Conservation (phyloP, 2,113 vertebrate species). For the Neomonachus schauinslandi region DNA sequence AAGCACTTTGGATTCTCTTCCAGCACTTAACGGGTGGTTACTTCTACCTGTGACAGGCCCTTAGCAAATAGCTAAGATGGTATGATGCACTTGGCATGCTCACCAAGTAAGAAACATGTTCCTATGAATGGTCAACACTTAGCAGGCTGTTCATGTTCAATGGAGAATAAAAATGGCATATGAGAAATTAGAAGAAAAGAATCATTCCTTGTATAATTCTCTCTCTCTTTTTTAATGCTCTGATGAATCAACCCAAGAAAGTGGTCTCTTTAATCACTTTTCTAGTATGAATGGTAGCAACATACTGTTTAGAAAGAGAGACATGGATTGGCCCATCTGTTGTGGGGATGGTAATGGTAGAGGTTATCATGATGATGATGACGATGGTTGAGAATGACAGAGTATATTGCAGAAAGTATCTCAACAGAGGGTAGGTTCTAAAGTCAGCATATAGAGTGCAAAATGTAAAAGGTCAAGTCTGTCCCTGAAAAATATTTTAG, state of each 20-base stretch:
- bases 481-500: neutral
- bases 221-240: neutral
- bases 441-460: neutral
- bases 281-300: neutral
- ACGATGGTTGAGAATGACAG: neutral
- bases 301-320: neutral
- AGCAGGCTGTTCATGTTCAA: neutral
- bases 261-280: neutral
- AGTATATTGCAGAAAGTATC: neutral
- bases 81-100: neutral
- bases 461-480: neutral
- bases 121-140: neutral
- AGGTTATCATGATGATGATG: neutral
- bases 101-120: neutral
- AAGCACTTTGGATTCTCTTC: neutral
- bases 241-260: neutral
- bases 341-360: neutral
- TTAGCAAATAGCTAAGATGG: neutral
- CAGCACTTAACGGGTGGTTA: neutral
- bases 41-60: neutral
- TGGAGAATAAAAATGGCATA: neutral
- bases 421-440: neutral
- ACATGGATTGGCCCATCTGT: no score
- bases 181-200: neutral
- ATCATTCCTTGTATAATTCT: neutral